Conservation (phyloP, 2,888 invertebrate species). For the Malachius bipustulatus region DNA sequence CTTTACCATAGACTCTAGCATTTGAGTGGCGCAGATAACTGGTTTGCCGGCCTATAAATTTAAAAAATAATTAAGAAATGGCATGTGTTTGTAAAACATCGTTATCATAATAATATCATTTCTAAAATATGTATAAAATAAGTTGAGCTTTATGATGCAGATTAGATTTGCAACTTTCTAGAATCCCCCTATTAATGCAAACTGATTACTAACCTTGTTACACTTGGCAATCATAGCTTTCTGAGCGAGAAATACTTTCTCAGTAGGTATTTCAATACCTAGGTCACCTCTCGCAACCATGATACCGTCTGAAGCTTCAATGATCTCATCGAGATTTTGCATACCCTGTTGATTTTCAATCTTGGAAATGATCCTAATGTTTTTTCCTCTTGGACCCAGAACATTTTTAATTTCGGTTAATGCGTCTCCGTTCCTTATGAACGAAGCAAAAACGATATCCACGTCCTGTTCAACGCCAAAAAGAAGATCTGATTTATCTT, state of each 20-base stretch:
- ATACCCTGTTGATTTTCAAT: constrained; percentile 98
- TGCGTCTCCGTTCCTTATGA: constrained; percentile 88
- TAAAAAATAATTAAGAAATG: too few species aligned
- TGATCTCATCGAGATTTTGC: constrained; percentile 88
- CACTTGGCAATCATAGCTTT: constrained; percentile 98
- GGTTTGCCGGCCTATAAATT: constrained; percentile 96
- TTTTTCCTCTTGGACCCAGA: constrained; percentile 77
- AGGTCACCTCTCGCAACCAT: constrained; percentile 86
- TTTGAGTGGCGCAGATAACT: constrained; percentile 96
- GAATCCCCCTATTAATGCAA: too few species aligned
- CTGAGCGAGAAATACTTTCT: constrained; percentile 94
- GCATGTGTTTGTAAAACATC: too few species aligned
- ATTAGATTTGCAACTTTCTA: too few species aligned
- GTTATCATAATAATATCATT: too few species aligned
- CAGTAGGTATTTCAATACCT: constrained; percentile 95
- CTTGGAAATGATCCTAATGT: constrained; percentile 94
- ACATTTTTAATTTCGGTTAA: constrained; percentile 75
- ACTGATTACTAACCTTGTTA: too few species aligned
- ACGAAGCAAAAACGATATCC: constrained; percentile 97
- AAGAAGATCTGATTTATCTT: constrained; percentile 81
- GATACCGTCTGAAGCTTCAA: constrained; percentile 86
- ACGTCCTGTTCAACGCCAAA: constrained; percentile 89
- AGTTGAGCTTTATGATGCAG: too few species aligned
- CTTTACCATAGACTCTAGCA: constrained; percentile 97
- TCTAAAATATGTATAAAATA: too few species aligned